phyloP scores from a whole-genome alignment of 1,140 invertebrate species.

The Megalopta genalis region DNA sequence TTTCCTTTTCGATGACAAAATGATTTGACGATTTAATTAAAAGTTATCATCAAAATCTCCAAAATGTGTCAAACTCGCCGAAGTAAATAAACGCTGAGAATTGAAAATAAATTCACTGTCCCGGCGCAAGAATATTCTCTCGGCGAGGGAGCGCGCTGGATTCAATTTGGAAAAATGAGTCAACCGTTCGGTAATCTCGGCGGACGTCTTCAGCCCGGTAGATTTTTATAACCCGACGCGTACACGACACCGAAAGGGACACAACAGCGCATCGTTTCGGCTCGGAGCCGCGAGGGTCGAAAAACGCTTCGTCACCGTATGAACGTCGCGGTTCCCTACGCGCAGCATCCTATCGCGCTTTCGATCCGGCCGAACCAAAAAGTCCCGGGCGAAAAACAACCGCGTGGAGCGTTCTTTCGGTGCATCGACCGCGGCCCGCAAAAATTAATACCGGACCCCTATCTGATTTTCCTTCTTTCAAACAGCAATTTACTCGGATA shows the following conservation, averaged over 20 bases:
- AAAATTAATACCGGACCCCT: too few relatives aligned
- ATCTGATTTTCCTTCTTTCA: too few relatives aligned
- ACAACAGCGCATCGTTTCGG: background rate
- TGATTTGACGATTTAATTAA: too few relatives aligned
- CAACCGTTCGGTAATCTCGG: conserved; percentile 1
- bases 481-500: too few relatives aligned
- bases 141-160: background rate
- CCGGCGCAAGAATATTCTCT: too few relatives aligned
- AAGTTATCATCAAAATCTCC: too few relatives aligned
- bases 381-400: background rate
- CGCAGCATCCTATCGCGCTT: background rate
- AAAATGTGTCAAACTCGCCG: too few relatives aligned
- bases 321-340: background rate
- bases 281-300: background rate
- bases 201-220: background rate
- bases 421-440: background rate
- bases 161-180: conserved; percentile 2
- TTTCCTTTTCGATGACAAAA: too few relatives aligned
- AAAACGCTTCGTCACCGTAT: background rate
- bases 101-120: background rate
- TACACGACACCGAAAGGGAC: background rate
- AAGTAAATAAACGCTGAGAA: too few relatives aligned
- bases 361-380: background rate
- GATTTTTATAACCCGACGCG: background rate
- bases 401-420: background rate